Conservation (phyloP, 1,140 invertebrate species). For the Galendromus occidentalis region DNA sequence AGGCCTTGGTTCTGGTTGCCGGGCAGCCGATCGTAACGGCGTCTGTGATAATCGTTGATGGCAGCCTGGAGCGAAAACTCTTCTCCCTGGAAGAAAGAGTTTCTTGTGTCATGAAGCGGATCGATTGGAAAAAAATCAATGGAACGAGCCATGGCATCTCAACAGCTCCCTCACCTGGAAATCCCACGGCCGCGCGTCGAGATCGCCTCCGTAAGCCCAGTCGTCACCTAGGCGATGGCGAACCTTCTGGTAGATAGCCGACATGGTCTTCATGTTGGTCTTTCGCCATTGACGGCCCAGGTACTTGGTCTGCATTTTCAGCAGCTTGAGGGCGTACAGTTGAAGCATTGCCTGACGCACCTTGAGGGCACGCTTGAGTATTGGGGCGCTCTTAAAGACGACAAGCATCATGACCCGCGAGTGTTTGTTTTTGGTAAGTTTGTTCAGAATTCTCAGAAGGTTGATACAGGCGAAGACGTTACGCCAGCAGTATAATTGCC, state of each 20-base stretch:
- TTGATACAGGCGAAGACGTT: constrained; percentile 98
- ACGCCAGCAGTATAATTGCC: constrained; percentile 72
- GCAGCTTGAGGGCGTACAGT: constrained; percentile 84
- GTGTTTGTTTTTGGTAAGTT: constrained; percentile 98
- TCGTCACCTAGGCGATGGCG: constrained; percentile 77
- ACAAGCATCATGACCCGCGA: constrained; percentile 99
- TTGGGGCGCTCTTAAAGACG: constrained; percentile 96
- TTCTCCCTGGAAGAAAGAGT: constrained; percentile 40
- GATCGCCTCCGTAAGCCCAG: constrained; percentile 98
- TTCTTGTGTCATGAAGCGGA: too few relatives aligned
- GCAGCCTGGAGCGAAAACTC: constrained; percentile 78
- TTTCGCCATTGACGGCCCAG: constrained; percentile 96
- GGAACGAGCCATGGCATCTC: too few relatives aligned
- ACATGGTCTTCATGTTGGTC: constrained; percentile 98
- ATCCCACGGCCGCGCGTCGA: constrained; percentile 92
- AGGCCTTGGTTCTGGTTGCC: background rate
- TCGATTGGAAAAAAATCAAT: too few relatives aligned
- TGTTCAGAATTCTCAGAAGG: constrained; percentile 85
- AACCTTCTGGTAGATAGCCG: constrained; percentile 93
- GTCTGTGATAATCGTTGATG: constrained; percentile 84
- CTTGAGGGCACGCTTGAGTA: constrained; percentile 86
- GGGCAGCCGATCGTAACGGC: constrained; percentile 46
- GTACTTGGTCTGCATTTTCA: constrained; percentile 99
- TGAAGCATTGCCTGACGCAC: constrained; percentile 91
- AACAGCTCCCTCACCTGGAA: constrained; percentile 43